Evolutionary conservation across 2,113 vertebrate genomes (phyloP).

Genomic region (Gulo gulo): DNA sequence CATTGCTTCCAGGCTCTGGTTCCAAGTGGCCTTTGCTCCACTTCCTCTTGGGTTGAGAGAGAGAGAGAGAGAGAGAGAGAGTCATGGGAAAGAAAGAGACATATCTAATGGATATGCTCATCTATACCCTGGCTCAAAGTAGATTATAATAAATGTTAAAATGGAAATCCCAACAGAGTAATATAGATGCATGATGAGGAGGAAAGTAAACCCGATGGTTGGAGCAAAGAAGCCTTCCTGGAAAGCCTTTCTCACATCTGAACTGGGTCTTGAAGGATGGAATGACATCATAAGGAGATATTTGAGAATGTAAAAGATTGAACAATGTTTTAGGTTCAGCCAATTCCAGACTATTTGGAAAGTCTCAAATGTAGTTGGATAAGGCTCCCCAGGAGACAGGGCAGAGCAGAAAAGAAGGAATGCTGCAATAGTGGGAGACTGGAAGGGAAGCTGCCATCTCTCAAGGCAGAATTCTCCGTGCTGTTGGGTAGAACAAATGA

Average conservation of each 20-base stretch:
- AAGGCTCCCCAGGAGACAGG: background rate
- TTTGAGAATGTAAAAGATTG: background rate
- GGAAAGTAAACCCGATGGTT: background rate
- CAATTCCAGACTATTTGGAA: background rate
- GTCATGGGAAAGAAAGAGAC: background rate
- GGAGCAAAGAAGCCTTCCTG: background rate
- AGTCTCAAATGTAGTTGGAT: background rate
- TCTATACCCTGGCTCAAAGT: background rate
- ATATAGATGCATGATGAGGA: background rate
- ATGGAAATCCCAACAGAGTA: background rate
- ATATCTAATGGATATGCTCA: background rate
- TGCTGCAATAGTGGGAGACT: background rate
- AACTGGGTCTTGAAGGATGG: background rate
- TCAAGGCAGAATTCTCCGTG: background rate
- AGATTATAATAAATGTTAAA: background rate
- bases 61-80: background rate
- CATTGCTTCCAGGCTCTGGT: background rate
- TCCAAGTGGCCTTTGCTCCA: background rate
- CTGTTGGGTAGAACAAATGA: background rate
- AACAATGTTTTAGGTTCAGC: background rate
- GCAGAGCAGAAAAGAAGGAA: background rate
- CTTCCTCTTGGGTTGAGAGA: background rate
- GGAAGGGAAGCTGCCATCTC: background rate
- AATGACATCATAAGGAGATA: background rate
- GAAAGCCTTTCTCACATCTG: background rate